Evolutionary conservation across 2,797 vertebrate genomes (phyloP).

Genomic region (Parauchenoglanis punctatus): DNA sequence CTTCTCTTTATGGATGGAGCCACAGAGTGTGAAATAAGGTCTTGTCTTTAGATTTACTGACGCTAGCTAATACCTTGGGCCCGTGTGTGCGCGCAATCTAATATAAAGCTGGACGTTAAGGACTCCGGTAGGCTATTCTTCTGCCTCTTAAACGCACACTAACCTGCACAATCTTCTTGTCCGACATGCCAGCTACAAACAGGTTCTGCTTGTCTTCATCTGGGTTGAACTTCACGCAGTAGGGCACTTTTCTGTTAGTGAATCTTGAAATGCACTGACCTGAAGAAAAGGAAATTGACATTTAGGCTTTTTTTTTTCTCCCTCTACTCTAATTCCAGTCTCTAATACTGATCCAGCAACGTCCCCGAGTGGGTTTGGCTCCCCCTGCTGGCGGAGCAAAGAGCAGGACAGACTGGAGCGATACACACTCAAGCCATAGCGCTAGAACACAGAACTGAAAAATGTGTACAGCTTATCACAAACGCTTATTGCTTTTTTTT

Average conservation of each 20-base stretch:
- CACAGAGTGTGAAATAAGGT: conserved; percentile 47
- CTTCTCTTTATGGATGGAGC: background rate
- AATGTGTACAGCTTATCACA: background rate
- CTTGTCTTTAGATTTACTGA: conserved; percentile 39
- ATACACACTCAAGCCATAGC: background rate
- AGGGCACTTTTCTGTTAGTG: conserved; percentile 96
- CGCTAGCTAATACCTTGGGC: conserved; percentile 28
- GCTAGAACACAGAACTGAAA: background rate
- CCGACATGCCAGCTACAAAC: conserved; percentile 97
- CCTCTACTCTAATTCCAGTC: background rate
- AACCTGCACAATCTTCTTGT: conserved; percentile 99
- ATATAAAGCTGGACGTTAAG: background rate
- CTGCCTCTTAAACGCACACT: conserved; percentile 26
- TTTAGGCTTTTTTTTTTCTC: background rate
- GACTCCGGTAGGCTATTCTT: background rate
- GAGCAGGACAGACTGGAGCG: background rate
- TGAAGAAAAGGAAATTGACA: conserved; percentile 56
- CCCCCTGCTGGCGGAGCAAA: conserved; percentile 38
- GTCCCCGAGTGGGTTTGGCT: background rate
- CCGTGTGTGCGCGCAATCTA: background rate
- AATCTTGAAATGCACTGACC: conserved; percentile 94
- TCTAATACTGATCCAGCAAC: background rate
- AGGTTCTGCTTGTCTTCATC: conserved; percentile 97
- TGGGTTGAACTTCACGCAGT: conserved; percentile 98
- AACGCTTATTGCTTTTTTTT: background rate